Evolutionary conservation across 2,888 invertebrate species (phyloP).

Genomic region (Sarcophaga caerulescens): DNA sequence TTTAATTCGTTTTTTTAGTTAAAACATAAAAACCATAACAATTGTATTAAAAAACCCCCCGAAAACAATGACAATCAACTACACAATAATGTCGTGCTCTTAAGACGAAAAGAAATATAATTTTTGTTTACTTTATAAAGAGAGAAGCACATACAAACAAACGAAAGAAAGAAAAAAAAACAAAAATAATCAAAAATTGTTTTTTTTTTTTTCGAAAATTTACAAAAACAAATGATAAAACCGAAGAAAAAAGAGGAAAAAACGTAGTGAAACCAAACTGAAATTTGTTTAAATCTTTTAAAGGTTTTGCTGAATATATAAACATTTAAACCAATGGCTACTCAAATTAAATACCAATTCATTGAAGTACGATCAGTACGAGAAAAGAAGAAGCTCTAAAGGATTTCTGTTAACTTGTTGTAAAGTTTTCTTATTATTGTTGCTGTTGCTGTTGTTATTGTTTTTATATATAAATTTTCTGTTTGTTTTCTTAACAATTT

Average conservation of each 20-base stretch:
- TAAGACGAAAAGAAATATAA: slow-evolving; percentile 52
- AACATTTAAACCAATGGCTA: slow-evolving; percentile 61
- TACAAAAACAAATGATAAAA: neutral
- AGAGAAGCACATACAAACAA: neutral
- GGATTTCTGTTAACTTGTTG: slow-evolving; percentile 59
- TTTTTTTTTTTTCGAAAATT: slow-evolving; percentile 20
- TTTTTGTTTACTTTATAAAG: slow-evolving; percentile 29
- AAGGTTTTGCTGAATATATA: slow-evolving; percentile 39
- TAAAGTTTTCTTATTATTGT: slow-evolving; percentile 20
- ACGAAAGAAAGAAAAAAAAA: slow-evolving; percentile 11
- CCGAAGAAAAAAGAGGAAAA: neutral
- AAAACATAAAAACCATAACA: slow-evolving; percentile 68
- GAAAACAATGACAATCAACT: slow-evolving; percentile 67
- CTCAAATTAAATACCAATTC: slow-evolving; percentile 81
- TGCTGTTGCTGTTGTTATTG: slow-evolving; percentile 17
- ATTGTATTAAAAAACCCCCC: slow-evolving; percentile 63
- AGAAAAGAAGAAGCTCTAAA: slow-evolving; percentile 59
- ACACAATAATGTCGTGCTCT: slow-evolving; percentile 66
- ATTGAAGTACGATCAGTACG: slow-evolving; percentile 72
- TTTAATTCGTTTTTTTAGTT: neutral
- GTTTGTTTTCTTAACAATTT: slow-evolving; percentile 55
- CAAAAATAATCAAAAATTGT: slow-evolving; percentile 46
- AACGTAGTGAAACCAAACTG: slow-evolving; percentile 17
- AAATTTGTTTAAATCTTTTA: slow-evolving; percentile 59
- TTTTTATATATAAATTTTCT: slow-evolving; percentile 52